These are phyloP conservation scores for Darevskia nairensis DNA, from an alignment of 2,797 vertebrate species.

Conservation along the genomic window DNA sequence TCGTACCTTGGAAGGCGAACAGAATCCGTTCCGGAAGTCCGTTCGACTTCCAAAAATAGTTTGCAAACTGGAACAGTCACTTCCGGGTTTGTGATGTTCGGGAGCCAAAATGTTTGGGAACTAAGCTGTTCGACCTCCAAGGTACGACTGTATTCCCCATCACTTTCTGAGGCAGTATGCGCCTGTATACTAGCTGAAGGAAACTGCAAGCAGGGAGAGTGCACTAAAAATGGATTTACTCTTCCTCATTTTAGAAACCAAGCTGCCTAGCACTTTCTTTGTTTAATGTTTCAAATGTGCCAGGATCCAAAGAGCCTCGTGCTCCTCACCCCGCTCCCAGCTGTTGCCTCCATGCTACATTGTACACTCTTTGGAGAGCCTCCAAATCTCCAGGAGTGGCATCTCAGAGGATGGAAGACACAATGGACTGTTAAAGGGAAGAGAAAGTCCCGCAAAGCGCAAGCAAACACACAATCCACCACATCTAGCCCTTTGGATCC, in stretches of 20 bases:
- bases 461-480: not conserved
- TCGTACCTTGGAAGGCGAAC: no score
- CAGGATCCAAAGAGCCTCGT: not conserved
- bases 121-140: no score
- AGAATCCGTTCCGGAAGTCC: no score
- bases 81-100: no score
- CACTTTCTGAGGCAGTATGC: no score
- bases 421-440: not conserved
- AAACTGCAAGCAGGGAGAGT: no score
- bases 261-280: not conserved
- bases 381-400: not conserved
- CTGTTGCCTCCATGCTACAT: no score
- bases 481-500: not conserved
- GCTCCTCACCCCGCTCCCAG: not conserved
- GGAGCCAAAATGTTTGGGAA: no score
- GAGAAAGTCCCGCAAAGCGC: not conserved
- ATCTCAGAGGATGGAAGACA: not conserved
- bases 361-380: not conserved
- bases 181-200: no score
- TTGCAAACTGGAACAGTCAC: no score
- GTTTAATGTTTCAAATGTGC: not conserved
- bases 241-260: not conserved
- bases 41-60: no score
- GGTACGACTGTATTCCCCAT: no score
- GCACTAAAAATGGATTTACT: not conserved